Base-by-base conservation (phyloP, 2,888 invertebrate species). In the Aphidius colemani region DNA sequence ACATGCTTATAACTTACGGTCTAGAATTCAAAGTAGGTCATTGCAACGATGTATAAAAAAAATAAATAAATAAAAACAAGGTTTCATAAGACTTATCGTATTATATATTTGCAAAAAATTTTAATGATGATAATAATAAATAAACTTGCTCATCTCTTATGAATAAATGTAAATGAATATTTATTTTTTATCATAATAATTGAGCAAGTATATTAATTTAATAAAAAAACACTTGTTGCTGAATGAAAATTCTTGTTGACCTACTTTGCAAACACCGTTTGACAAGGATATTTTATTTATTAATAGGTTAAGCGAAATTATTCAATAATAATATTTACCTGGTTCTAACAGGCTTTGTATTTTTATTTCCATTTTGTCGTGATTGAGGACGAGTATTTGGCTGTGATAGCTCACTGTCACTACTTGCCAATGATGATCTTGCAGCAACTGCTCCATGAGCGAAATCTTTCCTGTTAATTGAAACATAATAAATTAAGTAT, bases 391-490 rank as follows among this genome's bases (percentile, higher is more conserved):
- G 77, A 44, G 81, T 80, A 72, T 79, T 81, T 59, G 82, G 78
- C 70, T 82, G 82, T 7, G 85, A 86, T 66, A 86, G 80, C 73
- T 86, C 86, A 51, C 86, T 85, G 75, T 85, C 84, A 58, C 86
- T 86, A 74, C 85, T 86, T 53, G 84, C 84, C 71, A 87, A 85
- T 0, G 85, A 85, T 1, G 78, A 78, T 71, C 79, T 80, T 18
- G 80, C 79, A 59, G 79, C 79, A 68, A 82, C 82, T 9, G 85
- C 83, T n/a, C 90, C 90, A 72, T 89, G 87, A 41, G 90, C 90
- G 84, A 91, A 90, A 84, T 90, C 89, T 80, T 78, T 78, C 67
- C 78, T 78, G 64, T 67, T 64, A 55, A 61, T 30, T 30, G 5
- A 18, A 18, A 18, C 1, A 18, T 18, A 18, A 18, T 18, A 18